Percentiles rank a stretch among this genome's conserved stretches.
Conservation (phyloP, 1,140 invertebrate genomes). For the Drusus annulatus region DNA sequence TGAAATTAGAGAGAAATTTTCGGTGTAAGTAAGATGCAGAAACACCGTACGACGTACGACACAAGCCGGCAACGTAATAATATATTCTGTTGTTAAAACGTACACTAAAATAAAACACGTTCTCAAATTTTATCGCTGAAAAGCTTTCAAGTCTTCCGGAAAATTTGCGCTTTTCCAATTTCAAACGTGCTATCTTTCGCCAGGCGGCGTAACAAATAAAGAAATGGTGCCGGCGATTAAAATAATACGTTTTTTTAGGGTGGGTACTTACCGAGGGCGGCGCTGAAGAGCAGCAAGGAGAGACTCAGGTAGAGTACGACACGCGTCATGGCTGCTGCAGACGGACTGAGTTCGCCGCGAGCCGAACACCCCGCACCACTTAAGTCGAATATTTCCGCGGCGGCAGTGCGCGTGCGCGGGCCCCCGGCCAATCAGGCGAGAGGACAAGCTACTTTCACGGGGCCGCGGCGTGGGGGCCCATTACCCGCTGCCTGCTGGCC, state of each 20-base stretch:
- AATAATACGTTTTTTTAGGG: not conserved
- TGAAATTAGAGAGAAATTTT: too few relatives aligned
- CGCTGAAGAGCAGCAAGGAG: slow-evolving; percentile 65
- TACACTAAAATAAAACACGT: too few relatives aligned
- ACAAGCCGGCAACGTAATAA: too few relatives aligned
- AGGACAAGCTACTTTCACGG: slow-evolving; percentile 42
- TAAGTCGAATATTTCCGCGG: slow-evolving; percentile 18
- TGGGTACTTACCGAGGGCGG: slow-evolving; percentile 65
- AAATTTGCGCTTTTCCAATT: too few relatives aligned
- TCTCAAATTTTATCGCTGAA: too few relatives aligned
- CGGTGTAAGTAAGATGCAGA: too few relatives aligned
- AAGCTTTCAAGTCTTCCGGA: too few relatives aligned
- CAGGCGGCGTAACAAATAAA: too few relatives aligned
- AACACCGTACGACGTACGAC: too few relatives aligned
- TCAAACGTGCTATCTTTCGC: too few relatives aligned
- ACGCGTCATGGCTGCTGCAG: slow-evolving; percentile 70
- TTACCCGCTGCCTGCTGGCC: not conserved
- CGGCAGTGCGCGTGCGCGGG: slow-evolving; percentile 44
- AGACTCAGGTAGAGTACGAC: slow-evolving; percentile 66
- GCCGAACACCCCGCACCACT: slow-evolving; percentile 16
- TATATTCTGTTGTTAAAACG: too few relatives aligned
- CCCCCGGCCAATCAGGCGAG: slow-evolving; percentile 18
- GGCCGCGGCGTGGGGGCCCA: not conserved
- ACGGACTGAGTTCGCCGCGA: slow-evolving; percentile 54
- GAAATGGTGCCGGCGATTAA: too few relatives aligned